Base-by-base conservation (phyloP, 2,113 vertebrate genomes). In the Erythrocercus mccallii region DNA sequence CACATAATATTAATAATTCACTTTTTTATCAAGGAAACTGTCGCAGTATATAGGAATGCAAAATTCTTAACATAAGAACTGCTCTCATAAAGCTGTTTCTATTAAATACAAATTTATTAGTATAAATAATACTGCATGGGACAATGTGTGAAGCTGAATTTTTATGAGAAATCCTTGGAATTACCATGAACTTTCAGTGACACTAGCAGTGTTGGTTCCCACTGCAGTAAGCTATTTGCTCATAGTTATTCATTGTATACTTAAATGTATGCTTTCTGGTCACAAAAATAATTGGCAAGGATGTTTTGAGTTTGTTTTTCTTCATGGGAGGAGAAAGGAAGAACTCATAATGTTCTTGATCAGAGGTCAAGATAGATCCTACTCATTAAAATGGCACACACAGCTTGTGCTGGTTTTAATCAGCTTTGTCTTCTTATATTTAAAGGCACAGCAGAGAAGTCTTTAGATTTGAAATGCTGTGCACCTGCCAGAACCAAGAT, bases 141-240 rank as follows among this genome's bases (percentile, higher is more conserved):
- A 96, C 77, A 8, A 94, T 96, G 95, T 94, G 96, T 88, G 91
- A 96, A 95, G 77, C 86, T 78, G 37, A 54, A 92, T 94, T 97
- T 97, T 97, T 96, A 94, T 86, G 95, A 92, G 95, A 78, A 80
- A 86, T 84, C 71, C 57, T 82, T 77, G 61, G 83, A 95, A 94
- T 95, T 70, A 38, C 74, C 44, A 16, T 96, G 97, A 97, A 96
- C 96, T 97, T 86, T 94, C 61, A 11, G 87, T 96, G 96, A 98
- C 96, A 93, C 57, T 53, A 77, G 44, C 31, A 19, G 42, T 92
- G 58, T 77, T 92, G 77, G 66, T 97, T 96, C 92, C 86, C 28
- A 33, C 73, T 91, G 64, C 88, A 92, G 81, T 85, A 73, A 53
- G 83, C 37, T 74, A 10, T 82, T 97, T 94, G 76, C 92, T 94